These are phyloP conservation scores for Encarsia formosa DNA, from an alignment of 2,888 invertebrate genomes.

Conservation along the genomic window DNA sequence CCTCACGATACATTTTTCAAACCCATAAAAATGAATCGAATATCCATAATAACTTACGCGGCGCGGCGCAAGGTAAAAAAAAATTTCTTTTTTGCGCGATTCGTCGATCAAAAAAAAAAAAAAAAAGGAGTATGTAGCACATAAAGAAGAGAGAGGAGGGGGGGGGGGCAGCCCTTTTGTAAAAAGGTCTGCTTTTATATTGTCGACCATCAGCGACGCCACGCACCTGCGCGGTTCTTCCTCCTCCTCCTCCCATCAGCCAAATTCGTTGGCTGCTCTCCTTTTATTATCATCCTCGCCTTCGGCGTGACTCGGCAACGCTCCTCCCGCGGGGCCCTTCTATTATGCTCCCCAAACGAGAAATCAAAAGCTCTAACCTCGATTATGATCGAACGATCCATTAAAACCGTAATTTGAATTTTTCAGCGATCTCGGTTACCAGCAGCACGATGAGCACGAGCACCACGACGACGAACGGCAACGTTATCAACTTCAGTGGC, in stretches of 20 bases:
- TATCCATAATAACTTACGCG: slow-evolving; percentile 8
- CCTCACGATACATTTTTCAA: no score
- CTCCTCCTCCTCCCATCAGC: slow-evolving; percentile 15
- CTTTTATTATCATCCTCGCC: slow-evolving; percentile 18
- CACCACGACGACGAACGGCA: slow-evolving; percentile 45
- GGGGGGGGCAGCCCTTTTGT: neutral
- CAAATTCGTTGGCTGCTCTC: slow-evolving; percentile 22
- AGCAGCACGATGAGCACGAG: slow-evolving; percentile 52
- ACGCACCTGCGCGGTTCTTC: slow-evolving; percentile 20
- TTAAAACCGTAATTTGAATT: no score
- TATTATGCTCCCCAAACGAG: slow-evolving; percentile 27
- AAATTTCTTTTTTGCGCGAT: neutral
- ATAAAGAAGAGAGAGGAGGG: neutral
- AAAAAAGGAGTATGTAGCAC: neutral
- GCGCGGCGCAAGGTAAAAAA: neutral
- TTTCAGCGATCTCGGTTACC: slow-evolving; percentile 54
- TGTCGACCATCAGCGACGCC: neutral
- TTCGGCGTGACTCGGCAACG: slow-evolving; percentile 26
- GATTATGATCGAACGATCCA: no score
- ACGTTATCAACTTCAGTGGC: slow-evolving; percentile 44
- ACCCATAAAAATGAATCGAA: no score
- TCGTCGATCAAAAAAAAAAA: slow-evolving; percentile 20
- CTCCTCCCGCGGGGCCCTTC: slow-evolving; percentile 9
- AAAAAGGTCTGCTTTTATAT: no score
- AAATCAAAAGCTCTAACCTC: slow-evolving; percentile 11